Evolutionary conservation across 2,113 vertebrate genomes (phyloP), one percentile per base, ranked within the genome.

Genomic region (Triplophysa rosa): DNA sequence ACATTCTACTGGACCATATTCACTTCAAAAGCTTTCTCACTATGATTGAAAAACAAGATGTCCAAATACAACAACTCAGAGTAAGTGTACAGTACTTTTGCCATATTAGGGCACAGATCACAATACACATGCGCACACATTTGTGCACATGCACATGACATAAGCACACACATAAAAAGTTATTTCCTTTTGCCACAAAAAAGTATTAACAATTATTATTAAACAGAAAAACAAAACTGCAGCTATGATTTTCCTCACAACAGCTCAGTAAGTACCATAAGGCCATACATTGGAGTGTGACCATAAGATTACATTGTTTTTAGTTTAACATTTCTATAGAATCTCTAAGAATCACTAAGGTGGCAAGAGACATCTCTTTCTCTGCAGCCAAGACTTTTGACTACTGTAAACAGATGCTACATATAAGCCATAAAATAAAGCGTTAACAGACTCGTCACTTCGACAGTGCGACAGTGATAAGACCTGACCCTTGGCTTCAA

Each of bases 1-100:
- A 99, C 70, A 87, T 99, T 81, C 91, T 99, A 11, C 92, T 99
- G 65, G 95, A 98, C 86, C 92, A 96, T 24, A 92, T 76, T 0
- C 93, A 97, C 85, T 93, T 97, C 71, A 91, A 88, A 87, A 90
- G 94, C 85, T 99, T 99, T 89, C 89, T 98, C 75, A 89, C 85
- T 23, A 98, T 99, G 95, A 93, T 93, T 2, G 94, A 97, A 86
- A 96, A 94, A 82, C 95, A 97, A 76, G 93, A 95, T 24, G 89
- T 95, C 74, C 96, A 97, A 84, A 86, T 98, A 77, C 95, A 96
- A n/a, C 95, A 96, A 81, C 94, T 98, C 63, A 92, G 95, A 90
- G 98, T 99, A 92, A 94, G 95, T 85, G n/a, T 11, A 1, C 29
- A 29, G 29, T 29, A 29, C 4, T 26, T 3, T 56, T 16, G 21